A percentile compares a stretch with the other conserved stretches of the same genome.
phyloP scores from a whole-genome alignment of 2,888 invertebrate genomes.

The Muscina levida region DNA sequence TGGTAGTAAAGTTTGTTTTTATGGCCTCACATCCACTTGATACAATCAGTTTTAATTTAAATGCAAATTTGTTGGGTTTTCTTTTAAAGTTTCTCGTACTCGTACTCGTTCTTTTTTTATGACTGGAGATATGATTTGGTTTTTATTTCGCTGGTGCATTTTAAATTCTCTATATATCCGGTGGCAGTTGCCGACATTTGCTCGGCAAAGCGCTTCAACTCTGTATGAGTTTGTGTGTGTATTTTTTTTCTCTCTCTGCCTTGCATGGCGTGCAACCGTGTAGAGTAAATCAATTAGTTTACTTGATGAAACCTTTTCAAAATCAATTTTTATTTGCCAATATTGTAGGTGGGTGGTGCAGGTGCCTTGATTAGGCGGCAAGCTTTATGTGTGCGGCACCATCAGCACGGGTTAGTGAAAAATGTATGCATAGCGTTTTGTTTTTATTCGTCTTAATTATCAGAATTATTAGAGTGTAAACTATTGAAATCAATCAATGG shows the following conservation, averaged over 20 bases:
- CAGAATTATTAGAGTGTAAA: constrained; percentile 69
- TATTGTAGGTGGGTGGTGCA: too few relatives aligned
- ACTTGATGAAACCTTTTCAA: constrained; percentile 43
- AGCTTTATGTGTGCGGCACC: neutral
- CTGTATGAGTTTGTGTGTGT: neutral
- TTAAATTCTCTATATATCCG: too few relatives aligned
- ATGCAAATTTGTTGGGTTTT: constrained; percentile 58
- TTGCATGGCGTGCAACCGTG: constrained; percentile 15
- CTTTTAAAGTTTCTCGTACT: constrained; percentile 8
- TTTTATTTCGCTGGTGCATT: too few relatives aligned
- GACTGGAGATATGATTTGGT: neutral
- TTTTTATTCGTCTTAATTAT: too few relatives aligned
- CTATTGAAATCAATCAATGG: constrained; percentile 50
- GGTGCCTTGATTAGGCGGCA: too few relatives aligned
- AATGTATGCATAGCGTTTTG: neutral
- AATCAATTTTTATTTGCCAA: constrained; percentile 38
- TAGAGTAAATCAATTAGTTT: constrained; percentile 54
- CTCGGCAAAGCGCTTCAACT: too few relatives aligned
- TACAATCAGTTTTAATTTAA: constrained; percentile 54
- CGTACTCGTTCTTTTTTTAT: neutral
- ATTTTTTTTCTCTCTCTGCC: neutral
- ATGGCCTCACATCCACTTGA: constrained; percentile 31
- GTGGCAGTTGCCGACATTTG: too few relatives aligned
- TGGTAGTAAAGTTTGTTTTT: constrained; percentile 28
- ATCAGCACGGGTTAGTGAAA: neutral